Evolutionary conservation across 92 coral and sea anemone species (phyloP), one percentile per base, ranked within the genome.

Genomic region (Zoanthus sociatus): DNA sequence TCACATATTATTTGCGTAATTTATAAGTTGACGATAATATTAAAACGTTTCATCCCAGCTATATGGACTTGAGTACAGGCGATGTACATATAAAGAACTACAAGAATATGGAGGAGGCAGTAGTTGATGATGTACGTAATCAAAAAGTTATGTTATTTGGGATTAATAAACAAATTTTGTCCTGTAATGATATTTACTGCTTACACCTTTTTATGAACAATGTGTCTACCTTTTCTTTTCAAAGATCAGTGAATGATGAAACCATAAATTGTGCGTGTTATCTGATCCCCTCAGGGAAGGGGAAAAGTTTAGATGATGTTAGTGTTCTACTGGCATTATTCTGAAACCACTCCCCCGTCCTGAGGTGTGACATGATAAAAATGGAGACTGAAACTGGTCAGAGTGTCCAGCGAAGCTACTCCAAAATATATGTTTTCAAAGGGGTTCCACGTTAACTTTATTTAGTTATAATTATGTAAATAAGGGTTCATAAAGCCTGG

Each of bases 1-100:
- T 8, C 31, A 9, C 16, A 30, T 6, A 30, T 69, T 11, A 20
- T 69, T 33, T 30, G 45, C 46, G 11, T 16, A 69, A 33, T 7
- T 31, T 9, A 18, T 11, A 77, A 45, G 9, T 7, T 11, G 10
- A 18, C 44, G 8, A 37, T 56, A 17, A 78, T 8, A 44, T 17
- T 42, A 13, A 45, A 16, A 46, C 48, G n/a, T 14, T 91, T 51
- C 18, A 45, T 32, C 45, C 44, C 42, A 96, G 98, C 83, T 96
- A 94, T 75, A 93, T 96, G 44, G 94, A 96, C 37, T 88, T 78
- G 30, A 93, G 83, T 78, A 96, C 93, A 7, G 98, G 98, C 10
- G 84, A 92, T 10, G 83, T 92, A 44, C 77, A 79, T 12, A 77
- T 96, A 17, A 93, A 92, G 87, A 88, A 93, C 17, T 96, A 93